These are phyloP conservation scores for Thermophis baileyi DNA, from an alignment of 2,113 vertebrate species.

Conservation along the genomic window DNA sequence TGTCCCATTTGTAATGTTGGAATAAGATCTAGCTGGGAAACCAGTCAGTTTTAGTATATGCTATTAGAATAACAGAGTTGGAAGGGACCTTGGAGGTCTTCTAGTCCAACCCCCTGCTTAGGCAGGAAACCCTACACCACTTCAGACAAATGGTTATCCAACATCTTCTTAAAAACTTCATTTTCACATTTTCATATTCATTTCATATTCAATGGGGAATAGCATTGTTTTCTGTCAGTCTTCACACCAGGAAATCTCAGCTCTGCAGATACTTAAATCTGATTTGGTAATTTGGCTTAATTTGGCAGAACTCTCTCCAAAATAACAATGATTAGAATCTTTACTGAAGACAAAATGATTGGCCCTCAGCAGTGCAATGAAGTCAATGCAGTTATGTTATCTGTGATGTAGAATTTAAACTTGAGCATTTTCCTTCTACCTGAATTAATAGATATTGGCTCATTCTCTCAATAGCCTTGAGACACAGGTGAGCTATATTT, in stretches of 20 bases:
- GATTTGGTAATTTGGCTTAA: not conserved
- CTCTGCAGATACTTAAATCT: not conserved
- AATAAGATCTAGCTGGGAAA: not conserved
- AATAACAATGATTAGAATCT: not conserved
- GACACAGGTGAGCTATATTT: not conserved
- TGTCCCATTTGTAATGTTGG: not conserved
- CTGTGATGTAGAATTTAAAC: not conserved
- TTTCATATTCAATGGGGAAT: too few species aligned
- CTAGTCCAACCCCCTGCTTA: too few species aligned
- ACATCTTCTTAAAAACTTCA: too few species aligned
- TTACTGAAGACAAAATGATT: not conserved
- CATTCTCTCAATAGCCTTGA: not conserved
- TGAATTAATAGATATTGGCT: not conserved
- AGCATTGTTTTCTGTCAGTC: not conserved
- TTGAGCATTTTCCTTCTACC: not conserved
- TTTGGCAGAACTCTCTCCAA: not conserved
- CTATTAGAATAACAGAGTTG: too few species aligned
- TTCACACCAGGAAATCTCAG: not conserved
- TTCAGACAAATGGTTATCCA: too few species aligned
- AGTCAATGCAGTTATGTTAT: not conserved
- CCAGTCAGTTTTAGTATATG: not conserved
- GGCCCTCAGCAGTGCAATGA: not conserved
- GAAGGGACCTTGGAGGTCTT: too few species aligned
- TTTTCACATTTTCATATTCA: too few species aligned
- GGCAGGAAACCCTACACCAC: too few species aligned